Conservation (phyloP, 2,113 vertebrate genomes). For the Eudyptes chrysolophus region DNA sequence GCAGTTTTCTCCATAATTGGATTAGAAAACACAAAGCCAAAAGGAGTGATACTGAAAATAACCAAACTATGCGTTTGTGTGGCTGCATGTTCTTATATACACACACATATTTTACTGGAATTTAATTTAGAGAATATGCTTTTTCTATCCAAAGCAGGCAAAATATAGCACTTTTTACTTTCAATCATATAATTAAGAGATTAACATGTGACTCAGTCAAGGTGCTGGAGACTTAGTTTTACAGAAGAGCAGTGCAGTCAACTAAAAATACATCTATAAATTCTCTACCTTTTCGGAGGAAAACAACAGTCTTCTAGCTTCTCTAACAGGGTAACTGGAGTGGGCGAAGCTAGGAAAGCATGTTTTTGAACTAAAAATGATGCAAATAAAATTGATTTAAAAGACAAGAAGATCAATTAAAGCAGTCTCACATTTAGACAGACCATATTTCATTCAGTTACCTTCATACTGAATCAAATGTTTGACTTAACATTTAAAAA, state of each 20-base stretch:
- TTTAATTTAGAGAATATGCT: not conserved
- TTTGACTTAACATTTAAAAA: not conserved
- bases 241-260: not conserved
- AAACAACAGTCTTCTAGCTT: not conserved
- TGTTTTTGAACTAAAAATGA: not conserved
- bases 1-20: not conserved
- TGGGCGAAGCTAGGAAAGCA: not conserved
- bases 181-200: not conserved
- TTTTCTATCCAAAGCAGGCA: not conserved
- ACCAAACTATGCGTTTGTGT: not conserved
- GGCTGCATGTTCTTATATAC: not conserved
- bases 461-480: not conserved
- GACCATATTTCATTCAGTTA: not conserved
- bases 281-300: not conserved
- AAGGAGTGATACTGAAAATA: not conserved
- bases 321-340: not conserved
- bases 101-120: not conserved
- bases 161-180: not conserved
- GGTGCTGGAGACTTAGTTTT: not conserved
- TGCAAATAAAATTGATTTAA: not conserved
- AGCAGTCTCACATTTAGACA: not conserved
- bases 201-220: not conserved
- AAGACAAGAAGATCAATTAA: not conserved
- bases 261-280: not conserved
- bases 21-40: not conserved